Base-by-base conservation (phyloP, 1,140 invertebrate species). In the Hypothenemus hampei region DNA sequence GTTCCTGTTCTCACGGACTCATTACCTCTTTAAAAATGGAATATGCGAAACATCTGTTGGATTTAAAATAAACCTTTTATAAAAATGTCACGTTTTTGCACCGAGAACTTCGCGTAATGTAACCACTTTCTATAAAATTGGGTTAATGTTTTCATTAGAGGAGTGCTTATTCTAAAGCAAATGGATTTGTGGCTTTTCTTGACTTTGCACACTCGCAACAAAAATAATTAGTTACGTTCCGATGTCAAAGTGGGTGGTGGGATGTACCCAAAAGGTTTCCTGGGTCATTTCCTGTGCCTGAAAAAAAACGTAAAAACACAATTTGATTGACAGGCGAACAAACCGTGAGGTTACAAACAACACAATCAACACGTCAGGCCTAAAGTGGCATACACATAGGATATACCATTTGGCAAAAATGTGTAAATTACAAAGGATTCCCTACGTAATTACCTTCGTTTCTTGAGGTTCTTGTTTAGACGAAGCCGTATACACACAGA, bases 1-100 rank as follows among this genome's bases (percentile, higher is more conserved):
- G 60, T 64, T 64, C 58, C 60, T 64, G 62, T 64, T 64, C 62
- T 64, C 62, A 64, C 60, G 62, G 58, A 58, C 60, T 60, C 60
- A 54, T 64, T 64, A 64, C 62, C 62, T 64, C 60, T 61, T 64
- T 64, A 54, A 43, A 50, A 52, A 53, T 56, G 46, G 46, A 64
- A 62, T 64, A 57, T 64, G 62, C 62, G 57, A 58, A 52, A 52
- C 62, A 64, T 64, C 60, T 64, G 62, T 58, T 62, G 55, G 44
- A 58, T 51, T 33, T 56, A 56, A 63, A 61, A 55, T 59, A 64
- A 64, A 64, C 58, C 54, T 64, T 61, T 64, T 58, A 41, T 33
- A 61, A 58, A 62, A 64, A 58, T 62, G 60, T 62, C 60, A 64
- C 60, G 62, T 46, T 54, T 54, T 54, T 46, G 33, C 51, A 46